Conservation (phyloP, 1,140 invertebrate genomes). For the Drosophila lini region DNA sequence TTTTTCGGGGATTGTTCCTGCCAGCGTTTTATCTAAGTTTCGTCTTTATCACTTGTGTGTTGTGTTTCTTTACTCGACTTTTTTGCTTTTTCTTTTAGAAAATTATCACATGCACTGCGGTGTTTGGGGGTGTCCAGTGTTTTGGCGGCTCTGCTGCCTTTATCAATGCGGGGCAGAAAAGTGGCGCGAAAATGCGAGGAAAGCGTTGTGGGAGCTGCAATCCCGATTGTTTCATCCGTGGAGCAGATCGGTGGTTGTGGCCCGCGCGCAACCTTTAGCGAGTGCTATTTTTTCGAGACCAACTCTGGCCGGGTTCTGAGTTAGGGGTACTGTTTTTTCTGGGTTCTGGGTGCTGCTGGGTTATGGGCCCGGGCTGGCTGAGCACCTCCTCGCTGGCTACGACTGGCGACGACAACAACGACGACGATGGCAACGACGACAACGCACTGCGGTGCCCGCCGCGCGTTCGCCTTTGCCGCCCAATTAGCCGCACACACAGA, state of each 20-base stretch:
- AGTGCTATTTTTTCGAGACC: slow-evolving; percentile 71
- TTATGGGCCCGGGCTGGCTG: slow-evolving; percentile 19
- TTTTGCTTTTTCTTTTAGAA: slow-evolving; percentile 39
- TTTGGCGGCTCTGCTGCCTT: slow-evolving; percentile 11
- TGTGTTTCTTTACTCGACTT: slow-evolving; percentile 22
- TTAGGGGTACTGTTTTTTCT: slow-evolving; percentile 7
- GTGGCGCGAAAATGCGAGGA: slow-evolving; percentile 22
- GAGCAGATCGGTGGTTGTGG: slow-evolving; percentile 22
- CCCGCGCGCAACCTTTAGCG: slow-evolving; percentile 30
- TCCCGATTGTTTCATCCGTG: slow-evolving; percentile 46
- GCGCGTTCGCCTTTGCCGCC: slow-evolving; percentile 74
- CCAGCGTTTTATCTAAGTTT: slow-evolving; percentile 64
- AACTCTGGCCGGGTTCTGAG: slow-evolving; percentile 37
- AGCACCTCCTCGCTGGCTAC: slow-evolving; percentile 33
- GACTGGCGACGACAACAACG: slow-evolving; percentile 48
- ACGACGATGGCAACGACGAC: slow-evolving; percentile 54
- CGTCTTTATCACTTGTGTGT: slow-evolving; percentile 64
- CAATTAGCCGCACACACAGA: slow-evolving; percentile 74
- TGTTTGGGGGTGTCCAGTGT: slow-evolving; percentile 30
- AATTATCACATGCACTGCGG: slow-evolving; percentile 68
- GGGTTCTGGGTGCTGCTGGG: slow-evolving; percentile 17
- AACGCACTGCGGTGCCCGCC: slow-evolving; percentile 68
- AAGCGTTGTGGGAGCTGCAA: not conserved
- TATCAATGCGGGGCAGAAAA: slow-evolving; percentile 24
- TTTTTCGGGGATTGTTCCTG: slow-evolving; percentile 24